Evolutionary conservation across 2,888 invertebrate genomes (phyloP).

Genomic region (Congeria kusceri): DNA sequence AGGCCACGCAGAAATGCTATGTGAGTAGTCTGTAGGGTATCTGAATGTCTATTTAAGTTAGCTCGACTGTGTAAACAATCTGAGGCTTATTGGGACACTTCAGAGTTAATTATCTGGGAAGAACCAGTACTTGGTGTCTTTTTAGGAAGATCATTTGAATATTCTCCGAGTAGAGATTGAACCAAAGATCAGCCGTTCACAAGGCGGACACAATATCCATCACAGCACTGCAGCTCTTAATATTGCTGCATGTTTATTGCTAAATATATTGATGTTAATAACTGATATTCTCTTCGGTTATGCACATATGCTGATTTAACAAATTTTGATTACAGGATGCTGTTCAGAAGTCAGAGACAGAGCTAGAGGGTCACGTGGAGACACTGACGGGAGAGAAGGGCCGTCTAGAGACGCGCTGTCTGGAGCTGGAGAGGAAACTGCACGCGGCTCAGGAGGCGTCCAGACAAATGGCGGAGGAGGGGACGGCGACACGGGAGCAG

Average conservation of each 20-base stretch:
- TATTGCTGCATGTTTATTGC: too few species aligned
- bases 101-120: too few species aligned
- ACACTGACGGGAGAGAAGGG: constrained; percentile 42
- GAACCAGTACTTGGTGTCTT: too few species aligned
- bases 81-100: too few species aligned
- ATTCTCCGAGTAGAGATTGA: too few species aligned
- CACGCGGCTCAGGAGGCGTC: constrained; percentile 59
- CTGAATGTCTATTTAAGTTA: neutral
- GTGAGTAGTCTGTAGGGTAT: constrained; percentile 34
- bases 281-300: neutral
- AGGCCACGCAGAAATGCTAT: constrained; percentile 59
- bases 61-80: neutral
- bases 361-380: constrained; percentile 47
- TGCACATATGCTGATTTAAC: neutral
- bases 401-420: constrained; percentile 44
- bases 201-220: too few species aligned
- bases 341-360: constrained; percentile 52
- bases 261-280: too few species aligned
- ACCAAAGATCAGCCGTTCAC: too few species aligned
- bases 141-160: too few species aligned
- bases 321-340: constrained; percentile 36
- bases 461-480: constrained; percentile 55
- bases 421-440: constrained; percentile 49
- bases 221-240: too few species aligned
- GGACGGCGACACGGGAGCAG: constrained; percentile 34